phyloP scores from a whole-genome alignment of 2,888 invertebrate genomes.

The Bhutanitis thaidina region DNA sequence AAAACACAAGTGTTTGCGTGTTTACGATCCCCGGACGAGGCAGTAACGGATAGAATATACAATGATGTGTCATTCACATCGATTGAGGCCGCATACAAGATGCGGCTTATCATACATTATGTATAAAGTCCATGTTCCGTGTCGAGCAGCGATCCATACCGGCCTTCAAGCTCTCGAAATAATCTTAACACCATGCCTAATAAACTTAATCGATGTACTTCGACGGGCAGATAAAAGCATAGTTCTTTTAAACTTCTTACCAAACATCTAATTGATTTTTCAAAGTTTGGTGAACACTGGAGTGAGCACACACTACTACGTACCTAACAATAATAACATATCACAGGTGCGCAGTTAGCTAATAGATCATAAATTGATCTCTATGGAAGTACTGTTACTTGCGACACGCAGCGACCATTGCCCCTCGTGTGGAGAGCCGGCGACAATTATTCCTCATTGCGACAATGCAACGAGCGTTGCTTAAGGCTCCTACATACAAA shows the following conservation, averaged over 20 bases:
- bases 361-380: conserved; percentile 40
- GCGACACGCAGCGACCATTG: conserved; percentile 43
- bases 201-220: background rate
- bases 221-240: background rate
- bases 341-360: conserved; percentile 24
- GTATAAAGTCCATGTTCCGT: conserved; percentile 57
- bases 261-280: background rate
- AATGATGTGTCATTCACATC: conserved; percentile 76
- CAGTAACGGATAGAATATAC: conserved; percentile 72
- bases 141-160: conserved; percentile 45
- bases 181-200: conserved; percentile 5
- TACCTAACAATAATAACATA: conserved; percentile 11
- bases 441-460: conserved; percentile 49
- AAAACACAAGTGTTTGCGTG: conserved; percentile 69
- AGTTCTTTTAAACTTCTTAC: background rate
- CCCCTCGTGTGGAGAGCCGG: conserved; percentile 43
- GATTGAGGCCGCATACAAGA: conserved; percentile 73
- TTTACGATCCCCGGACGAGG: conserved; percentile 69
- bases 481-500: conserved; percentile 2
- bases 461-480: conserved; percentile 27
- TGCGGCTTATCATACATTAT: conserved; percentile 63
- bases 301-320: background rate
- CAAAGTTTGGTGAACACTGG: background rate
- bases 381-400: conserved; percentile 47
- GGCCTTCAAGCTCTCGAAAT: conserved; percentile 28